These are phyloP conservation scores for Lagopus muta DNA, from an alignment of 2,113 vertebrate genomes.

Conservation along the genomic window DNA sequence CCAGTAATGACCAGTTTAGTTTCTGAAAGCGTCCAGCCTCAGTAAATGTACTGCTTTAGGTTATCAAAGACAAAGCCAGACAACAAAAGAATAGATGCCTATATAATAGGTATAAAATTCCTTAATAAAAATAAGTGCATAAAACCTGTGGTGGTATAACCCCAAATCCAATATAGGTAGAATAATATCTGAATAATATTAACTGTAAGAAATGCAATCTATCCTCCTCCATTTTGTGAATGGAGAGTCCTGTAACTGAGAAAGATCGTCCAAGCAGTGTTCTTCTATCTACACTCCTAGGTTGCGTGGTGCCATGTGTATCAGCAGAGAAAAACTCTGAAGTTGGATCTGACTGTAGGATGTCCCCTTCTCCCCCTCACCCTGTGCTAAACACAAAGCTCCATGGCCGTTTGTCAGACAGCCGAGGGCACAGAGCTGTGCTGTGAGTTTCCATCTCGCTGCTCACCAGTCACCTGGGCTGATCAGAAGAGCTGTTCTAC, in stretches of 20 bases:
- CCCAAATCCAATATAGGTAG: conserved; percentile 26
- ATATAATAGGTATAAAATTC: conserved; percentile 74
- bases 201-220: background rate
- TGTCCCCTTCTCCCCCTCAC: background rate
- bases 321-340: conserved; percentile 1
- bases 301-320: background rate
- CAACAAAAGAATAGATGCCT: conserved; percentile 50
- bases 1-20: conserved; percentile 49
- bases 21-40: conserved; percentile 47
- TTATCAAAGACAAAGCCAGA: conserved; percentile 66
- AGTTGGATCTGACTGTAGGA: background rate
- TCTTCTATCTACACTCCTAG: background rate
- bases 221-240: background rate
- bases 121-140: conserved; percentile 69
- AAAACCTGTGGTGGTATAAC: conserved; percentile 64
- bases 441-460: background rate
- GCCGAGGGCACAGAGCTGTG: background rate
- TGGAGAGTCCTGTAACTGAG: background rate
- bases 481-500: background rate
- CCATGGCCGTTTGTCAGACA: background rate
- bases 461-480: background rate
- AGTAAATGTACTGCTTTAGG: conserved; percentile 30
- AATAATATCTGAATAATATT: background rate
- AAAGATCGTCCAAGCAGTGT: conserved; percentile 6
- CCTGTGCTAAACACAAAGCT: background rate